A percentile compares a stretch with the other conserved stretches of the same genome.
phyloP scores from a whole-genome alignment of 1,140 invertebrate genomes.

The Atta texana region DNA sequence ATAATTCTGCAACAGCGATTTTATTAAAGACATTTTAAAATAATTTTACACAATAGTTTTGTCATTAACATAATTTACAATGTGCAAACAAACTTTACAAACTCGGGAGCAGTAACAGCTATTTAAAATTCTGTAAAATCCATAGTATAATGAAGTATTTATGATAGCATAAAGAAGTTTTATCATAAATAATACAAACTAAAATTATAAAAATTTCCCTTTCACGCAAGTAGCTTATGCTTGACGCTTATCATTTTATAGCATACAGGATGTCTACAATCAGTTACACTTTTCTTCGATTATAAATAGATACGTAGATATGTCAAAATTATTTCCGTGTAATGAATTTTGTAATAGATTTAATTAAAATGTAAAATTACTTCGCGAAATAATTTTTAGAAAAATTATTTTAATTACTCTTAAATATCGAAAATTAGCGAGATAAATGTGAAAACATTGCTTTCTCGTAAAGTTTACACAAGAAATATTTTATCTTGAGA shows the following conservation, averaged over 20 bases:
- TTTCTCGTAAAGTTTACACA: not conserved
- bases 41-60: slow-evolving; percentile 33
- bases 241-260: not conserved
- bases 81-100: slow-evolving; percentile 39
- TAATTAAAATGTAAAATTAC: not conserved
- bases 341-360: not conserved
- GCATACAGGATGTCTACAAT: not conserved
- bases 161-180: slow-evolving; percentile 1
- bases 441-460: not conserved
- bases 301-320: not conserved
- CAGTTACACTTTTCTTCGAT: not conserved
- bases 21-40: slow-evolving; percentile 48
- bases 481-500: not conserved
- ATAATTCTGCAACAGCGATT: slow-evolving; percentile 4
- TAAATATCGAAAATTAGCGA: not conserved
- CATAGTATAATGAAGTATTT: not conserved
- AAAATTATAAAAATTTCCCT: slow-evolving; percentile 12
- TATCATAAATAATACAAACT: slow-evolving; percentile 17
- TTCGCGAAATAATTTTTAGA: not conserved
- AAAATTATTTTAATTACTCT: not conserved
- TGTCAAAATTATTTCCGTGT: not conserved
- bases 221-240: not conserved
- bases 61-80: slow-evolving; percentile 43
- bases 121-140: not conserved
- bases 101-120: not conserved